These are phyloP conservation scores for Drosophila bocki DNA, from an alignment of 1,140 invertebrate genomes.

Conservation along the genomic window DNA sequence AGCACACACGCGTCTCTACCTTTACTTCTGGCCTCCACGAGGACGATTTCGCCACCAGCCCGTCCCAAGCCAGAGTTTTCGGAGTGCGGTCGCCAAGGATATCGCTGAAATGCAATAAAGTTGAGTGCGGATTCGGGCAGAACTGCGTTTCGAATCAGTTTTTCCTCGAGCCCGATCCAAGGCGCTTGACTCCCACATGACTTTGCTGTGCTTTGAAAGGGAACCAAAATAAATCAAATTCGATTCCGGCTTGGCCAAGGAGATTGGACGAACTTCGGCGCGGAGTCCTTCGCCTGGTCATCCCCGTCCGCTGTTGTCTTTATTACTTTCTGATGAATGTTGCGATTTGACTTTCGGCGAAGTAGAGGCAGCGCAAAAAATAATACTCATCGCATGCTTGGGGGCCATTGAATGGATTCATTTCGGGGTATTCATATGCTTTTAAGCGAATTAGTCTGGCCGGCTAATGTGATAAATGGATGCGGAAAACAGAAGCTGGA, in stretches of 20 bases:
- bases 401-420: slow-evolving; percentile 45
- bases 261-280: slow-evolving; percentile 7
- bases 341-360: slow-evolving; percentile 35
- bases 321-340: slow-evolving; percentile 56
- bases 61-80: slow-evolving; percentile 42
- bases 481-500: slow-evolving; percentile 8
- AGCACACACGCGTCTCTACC: slow-evolving; percentile 61
- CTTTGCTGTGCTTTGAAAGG: slow-evolving; percentile 1
- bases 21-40: slow-evolving; percentile 32
- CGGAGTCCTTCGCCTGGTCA: not conserved
- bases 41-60: not conserved
- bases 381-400: slow-evolving; percentile 45
- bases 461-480: slow-evolving; percentile 71
- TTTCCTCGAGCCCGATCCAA: slow-evolving; percentile 2
- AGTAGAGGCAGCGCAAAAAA: slow-evolving; percentile 16
- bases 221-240: slow-evolving; percentile 13
- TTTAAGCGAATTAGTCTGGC: slow-evolving; percentile 71
- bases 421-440: slow-evolving; percentile 52
- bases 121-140: slow-evolving; percentile 54
- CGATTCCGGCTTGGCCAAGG: slow-evolving; percentile 15
- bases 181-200: not conserved
- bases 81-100: slow-evolving; percentile 25
- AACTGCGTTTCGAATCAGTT: slow-evolving; percentile 3
- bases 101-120: slow-evolving; percentile 75
- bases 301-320: slow-evolving; percentile 27